Evolutionary conservation across 1,140 invertebrate species (phyloP), one percentile per base, ranked within the genome.

Genomic region (Calephelis nemesis): DNA sequence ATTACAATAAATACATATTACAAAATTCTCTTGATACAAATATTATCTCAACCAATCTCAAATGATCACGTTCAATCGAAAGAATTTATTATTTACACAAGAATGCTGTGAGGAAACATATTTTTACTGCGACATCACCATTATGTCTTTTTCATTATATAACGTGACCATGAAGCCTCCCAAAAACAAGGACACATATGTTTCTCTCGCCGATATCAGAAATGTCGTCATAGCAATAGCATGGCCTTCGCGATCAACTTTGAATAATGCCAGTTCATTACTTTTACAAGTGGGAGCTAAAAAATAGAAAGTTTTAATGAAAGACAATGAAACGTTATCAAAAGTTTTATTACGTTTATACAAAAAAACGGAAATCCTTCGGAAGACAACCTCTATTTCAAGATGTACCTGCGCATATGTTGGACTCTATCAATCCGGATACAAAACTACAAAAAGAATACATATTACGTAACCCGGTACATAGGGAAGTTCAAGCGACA

Each of bases 361-460:
- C 82, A 42, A 91, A 88, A 70, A 63, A 74, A 50, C 74, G 86
- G 48, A 85, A 79, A 73, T 73, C 76, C 45, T 90, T 88, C 65
- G 88, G 88, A 0, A 78, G 77, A 62, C 84, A 91, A 74, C 75
- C 79, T 66, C 70, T 88, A 49, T 91, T 91, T 74, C 84, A 85
- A 77, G 63, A 66, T 6, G 81, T 85, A 10, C 75, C 84, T 12
- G 82, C 84, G 0, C 81, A 87, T 54, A 73, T 91, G 12, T 49
- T 91, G 69, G 85, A 91, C 70, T 85, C 87, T 6, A 90, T 91
- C 45, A 70, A 76, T 47, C 80, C 86, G 7, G 72, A 84, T 64
- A 76, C 69, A 63, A 71, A 68, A 19, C 71, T 85, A 39, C 87
- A 90, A 74, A 83, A 80, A 60, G 67, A 74, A 52, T 91, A 90